phyloP scores from a whole-genome alignment of 2,888 invertebrate genomes.

The Cheilosia vernalis region DNA sequence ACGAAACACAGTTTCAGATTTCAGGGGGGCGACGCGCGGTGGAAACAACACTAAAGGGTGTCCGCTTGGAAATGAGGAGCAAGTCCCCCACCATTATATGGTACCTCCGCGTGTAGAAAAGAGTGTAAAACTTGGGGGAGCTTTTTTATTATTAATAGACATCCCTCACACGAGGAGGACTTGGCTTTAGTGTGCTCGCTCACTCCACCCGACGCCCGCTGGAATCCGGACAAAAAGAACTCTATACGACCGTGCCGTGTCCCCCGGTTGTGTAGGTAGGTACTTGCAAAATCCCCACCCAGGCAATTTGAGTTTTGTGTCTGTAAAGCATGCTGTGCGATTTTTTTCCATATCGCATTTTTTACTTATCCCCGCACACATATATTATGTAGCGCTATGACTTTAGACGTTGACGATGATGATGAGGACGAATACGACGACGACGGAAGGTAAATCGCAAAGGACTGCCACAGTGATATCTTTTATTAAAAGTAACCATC shows the following conservation, averaged over 20 bases:
- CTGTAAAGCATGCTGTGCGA: constrained; percentile 49
- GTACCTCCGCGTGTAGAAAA: constrained; percentile 4
- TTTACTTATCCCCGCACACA: constrained; percentile 15
- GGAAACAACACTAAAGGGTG: neutral
- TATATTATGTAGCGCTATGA: constrained; percentile 21
- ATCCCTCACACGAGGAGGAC: constrained; percentile 57
- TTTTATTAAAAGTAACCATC: constrained; percentile 72
- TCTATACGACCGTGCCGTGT: constrained; percentile 10
- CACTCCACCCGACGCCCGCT: constrained; percentile 32
- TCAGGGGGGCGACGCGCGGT: constrained; percentile 15
- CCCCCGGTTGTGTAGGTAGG: constrained; percentile 2
- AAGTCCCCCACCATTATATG: constrained; percentile 8
- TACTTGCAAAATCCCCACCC: constrained; percentile 43
- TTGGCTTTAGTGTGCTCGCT: constrained; percentile 48
- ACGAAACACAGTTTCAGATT: constrained; percentile 72
- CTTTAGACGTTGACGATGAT: constrained; percentile 41
- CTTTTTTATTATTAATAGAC: constrained; percentile 72
- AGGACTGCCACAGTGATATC: constrained; percentile 71
- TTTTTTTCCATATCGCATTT: constrained; percentile 43
- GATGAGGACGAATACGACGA: constrained; percentile 40
- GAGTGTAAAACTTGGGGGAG: constrained; percentile 22
- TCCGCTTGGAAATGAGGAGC: neutral
- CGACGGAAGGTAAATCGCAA: constrained; percentile 65
- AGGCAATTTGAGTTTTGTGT: constrained; percentile 62
- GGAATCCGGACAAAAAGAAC: constrained; percentile 40